Percentiles rank a stretch among this genome's conserved stretches.
Conservation (phyloP, 2,113 vertebrate genomes). For the Alethe diademata region DNA sequence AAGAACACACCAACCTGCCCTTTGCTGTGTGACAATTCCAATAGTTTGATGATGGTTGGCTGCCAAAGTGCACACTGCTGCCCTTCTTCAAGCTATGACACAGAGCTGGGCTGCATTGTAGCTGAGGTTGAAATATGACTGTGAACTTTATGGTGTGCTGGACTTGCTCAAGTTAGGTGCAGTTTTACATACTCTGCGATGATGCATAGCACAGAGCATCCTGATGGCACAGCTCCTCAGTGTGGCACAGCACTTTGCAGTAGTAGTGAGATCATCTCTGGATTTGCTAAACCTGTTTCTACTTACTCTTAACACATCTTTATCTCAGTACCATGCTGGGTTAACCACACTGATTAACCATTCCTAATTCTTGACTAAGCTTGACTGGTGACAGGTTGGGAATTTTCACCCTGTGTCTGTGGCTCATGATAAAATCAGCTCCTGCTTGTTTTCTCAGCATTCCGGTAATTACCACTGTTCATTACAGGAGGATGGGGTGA, state of each 20-base stretch:
- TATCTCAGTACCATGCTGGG: neutral
- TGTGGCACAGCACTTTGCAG: rapidly evolving
- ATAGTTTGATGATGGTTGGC: neutral
- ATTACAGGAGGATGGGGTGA: neutral
- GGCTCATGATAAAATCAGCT: neutral
- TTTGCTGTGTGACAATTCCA: neutral
- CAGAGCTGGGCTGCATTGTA: neutral
- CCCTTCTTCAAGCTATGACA: neutral
- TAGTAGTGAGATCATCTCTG: neutral
- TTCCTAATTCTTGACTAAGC: neutral
- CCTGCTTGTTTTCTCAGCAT: neutral
- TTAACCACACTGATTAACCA: neutral
- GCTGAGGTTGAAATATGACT: neutral
- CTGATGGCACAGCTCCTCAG: neutral
- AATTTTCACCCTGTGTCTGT: neutral
- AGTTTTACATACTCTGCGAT: rapidly evolving
- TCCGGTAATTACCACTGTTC: neutral
- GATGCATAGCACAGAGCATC: neutral
- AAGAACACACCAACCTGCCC: neutral
- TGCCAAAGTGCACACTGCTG: neutral
- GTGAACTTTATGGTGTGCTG: neutral
- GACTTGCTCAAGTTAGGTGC: neutral
- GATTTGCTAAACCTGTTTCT: neutral
- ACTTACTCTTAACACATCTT: neutral
- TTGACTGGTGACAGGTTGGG: neutral